Conservation (phyloP, 1,140 invertebrate genomes). For the Drosophila truncata region DNA sequence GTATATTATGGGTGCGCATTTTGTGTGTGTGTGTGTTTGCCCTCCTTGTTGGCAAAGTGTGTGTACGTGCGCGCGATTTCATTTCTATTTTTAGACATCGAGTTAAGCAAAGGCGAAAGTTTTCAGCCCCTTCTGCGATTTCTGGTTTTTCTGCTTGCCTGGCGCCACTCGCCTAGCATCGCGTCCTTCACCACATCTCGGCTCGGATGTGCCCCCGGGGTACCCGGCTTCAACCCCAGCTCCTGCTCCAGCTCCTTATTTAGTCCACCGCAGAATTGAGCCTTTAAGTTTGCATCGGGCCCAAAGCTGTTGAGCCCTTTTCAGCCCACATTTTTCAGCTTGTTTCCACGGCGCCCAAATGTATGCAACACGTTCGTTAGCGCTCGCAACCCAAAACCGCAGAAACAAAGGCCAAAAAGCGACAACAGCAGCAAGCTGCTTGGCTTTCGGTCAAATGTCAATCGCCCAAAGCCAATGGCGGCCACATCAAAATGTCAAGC, state of each 20-base stretch:
- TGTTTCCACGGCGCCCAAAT: slow-evolving; percentile 32
- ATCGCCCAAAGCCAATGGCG: slow-evolving; percentile 40
- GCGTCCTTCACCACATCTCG: slow-evolving; percentile 42
- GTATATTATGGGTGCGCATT: slow-evolving; percentile 12
- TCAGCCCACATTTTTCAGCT: slow-evolving; percentile 3
- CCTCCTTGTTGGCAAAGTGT: slow-evolving; percentile 26
- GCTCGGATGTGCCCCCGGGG: slow-evolving; percentile 6
- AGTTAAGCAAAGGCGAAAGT: slow-evolving; percentile 69
- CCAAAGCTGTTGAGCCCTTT: slow-evolving; percentile 54
- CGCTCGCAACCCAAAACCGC: slow-evolving; percentile 22
- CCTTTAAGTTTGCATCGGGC: slow-evolving; percentile 24
- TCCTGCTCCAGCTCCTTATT: background rate
- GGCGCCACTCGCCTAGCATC: slow-evolving; percentile 53
- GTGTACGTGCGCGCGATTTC: slow-evolving; percentile 78
- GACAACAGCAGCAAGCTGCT: background rate
- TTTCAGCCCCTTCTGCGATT: slow-evolving; percentile 49
- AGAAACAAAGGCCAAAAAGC: slow-evolving; percentile 31
- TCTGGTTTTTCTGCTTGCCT: slow-evolving; percentile 41
- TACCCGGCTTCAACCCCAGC: background rate
- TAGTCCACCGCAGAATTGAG: slow-evolving; percentile 23
- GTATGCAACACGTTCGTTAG: slow-evolving; percentile 55
- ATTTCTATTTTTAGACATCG: slow-evolving; percentile 78
- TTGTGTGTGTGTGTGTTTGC: slow-evolving; percentile 31
- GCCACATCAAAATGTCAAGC: slow-evolving; percentile 53
- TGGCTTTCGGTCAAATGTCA: slow-evolving; percentile 46